Evolutionary conservation across 2,113 vertebrate genomes (phyloP), one percentile per base, ranked within the genome.

Genomic region (Carettochelys insculpta): DNA sequence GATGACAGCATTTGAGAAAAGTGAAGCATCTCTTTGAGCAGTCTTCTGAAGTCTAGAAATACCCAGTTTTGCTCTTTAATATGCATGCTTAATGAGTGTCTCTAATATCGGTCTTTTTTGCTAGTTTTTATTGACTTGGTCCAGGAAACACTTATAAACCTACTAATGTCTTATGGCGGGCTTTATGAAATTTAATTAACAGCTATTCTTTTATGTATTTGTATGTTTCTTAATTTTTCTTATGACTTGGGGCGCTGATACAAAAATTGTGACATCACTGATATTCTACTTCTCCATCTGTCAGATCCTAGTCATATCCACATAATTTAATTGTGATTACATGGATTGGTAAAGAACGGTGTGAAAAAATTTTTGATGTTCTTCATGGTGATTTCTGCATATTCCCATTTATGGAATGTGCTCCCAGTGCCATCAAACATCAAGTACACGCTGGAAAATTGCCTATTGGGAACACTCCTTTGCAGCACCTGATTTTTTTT

Each of bases 401-500:
- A 17, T 86, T 91, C 17, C 24, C 8, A 5, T 8, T 3, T 88
- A 24, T 45, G 48, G 71, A 24, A 58, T 22, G 5, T 38, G 20
- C 77, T 29, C 61, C 52, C 20, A 2, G 56, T 73, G 10, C 41
- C 24, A 75, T 68, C 43, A 83, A 38, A 24, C 61, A 71, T 80
- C 3, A 92, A 56, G 7, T 84, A 6, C n/a, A 24, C 24, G 92
- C 34, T 38, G 79, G 19, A 31, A 52, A 75, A 75, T 34, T 25
- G 82, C 4, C 80, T 71, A 4, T 3, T 52, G 85, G 38, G 53
- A 43, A 50, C 4, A 51, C 24, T 6, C 10, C 92, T 2, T 47
- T 82, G n/a, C 11, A 3, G 1, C 53, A 45, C 65, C 24, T 16
- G 0, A 0, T 31, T 68, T 84, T 83, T 19, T n/a, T n/a, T n/a